Base-by-base conservation (phyloP, 2,113 vertebrate genomes). In the Strix aluco region DNA sequence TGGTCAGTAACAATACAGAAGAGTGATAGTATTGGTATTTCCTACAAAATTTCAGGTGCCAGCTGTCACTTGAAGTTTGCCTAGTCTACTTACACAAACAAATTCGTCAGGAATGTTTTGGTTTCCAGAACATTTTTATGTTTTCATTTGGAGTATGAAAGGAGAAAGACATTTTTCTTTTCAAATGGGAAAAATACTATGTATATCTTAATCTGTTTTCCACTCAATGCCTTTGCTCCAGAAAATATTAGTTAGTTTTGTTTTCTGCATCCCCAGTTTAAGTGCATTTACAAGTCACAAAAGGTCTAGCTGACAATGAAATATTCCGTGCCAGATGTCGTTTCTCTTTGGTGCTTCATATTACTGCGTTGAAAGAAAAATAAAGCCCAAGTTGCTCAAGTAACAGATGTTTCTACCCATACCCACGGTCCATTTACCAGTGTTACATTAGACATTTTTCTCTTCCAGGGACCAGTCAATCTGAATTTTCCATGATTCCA, bases 351-450 rank as follows among this genome's bases (percentile, higher is more conserved):
- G 54, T 92, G 75, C 88, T 81, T 90, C 52, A 0, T 47, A 44
- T 77, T 74, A 74, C 75, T 79, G 8, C 5, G 25, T 13, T 86
- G 67, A 90, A 94, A 86, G 88, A 86, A 82, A 95, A 95, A 86
- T 58, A 80, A 88, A 85, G 23, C 74, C 81, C 49, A 23, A 55
- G 49, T 90, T 91, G 70, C 84, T 92, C 46, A 85, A 95, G 89
- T 69, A 80, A 23, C 91, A 96, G 92, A 77, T 96, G 94, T 94
- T 94, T 79, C 81, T 82, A 20, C n/a, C 78, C 81, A 70, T 85
- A 75, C 70, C 34, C 87, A 82, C 0, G 2, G 91, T 57, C 81
- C 89, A 84, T 91, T 92, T 90, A 75, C 58, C 86, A 55, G 23
- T 23, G 54, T 51, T 90, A 38, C 51, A 25, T 69, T 42, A 89